Evolutionary conservation across 2,888 invertebrate species (phyloP).

Genomic region (Ischnus inquisitorius): DNA sequence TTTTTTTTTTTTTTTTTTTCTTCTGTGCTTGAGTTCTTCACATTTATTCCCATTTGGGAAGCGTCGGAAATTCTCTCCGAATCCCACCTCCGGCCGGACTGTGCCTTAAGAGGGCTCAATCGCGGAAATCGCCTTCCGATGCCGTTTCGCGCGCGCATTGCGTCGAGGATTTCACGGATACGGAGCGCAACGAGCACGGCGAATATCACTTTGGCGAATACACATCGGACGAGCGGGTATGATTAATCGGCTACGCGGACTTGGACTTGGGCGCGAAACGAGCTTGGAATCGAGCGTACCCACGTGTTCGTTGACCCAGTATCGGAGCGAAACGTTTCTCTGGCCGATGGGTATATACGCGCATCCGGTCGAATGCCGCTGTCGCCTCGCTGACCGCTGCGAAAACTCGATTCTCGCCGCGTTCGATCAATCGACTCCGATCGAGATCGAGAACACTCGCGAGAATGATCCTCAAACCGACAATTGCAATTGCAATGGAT

Average conservation of each 20-base stretch:
- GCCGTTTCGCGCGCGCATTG: conserved; percentile 41
- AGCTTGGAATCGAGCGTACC: conserved; percentile 19
- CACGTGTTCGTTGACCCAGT: conserved; percentile 69
- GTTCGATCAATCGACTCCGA: conserved; percentile 31
- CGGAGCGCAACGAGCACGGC: conserved; percentile 22
- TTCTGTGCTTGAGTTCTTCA: too few species aligned
- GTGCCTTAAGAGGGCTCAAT: too few species aligned
- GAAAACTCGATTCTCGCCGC: conserved; percentile 21
- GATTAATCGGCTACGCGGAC: conserved; percentile 57
- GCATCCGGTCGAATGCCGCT: conserved; percentile 43
- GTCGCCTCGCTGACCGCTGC: conserved; percentile 8
- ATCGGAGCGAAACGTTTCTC: conserved; percentile 71
- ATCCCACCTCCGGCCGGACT: too few species aligned
- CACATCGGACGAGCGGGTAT: conserved; percentile 58
- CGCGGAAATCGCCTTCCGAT: conserved; percentile 50
- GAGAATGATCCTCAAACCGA: conserved; percentile 30
- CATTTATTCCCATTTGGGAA: too few species aligned
- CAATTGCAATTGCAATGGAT: conserved; percentile 49
- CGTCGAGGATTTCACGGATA: conserved; percentile 46
- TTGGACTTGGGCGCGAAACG: conserved; percentile 9
- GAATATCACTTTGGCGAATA: conserved; percentile 63
- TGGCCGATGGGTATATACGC: conserved; percentile 68
- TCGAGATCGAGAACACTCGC: conserved; percentile 2
- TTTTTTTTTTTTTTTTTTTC: too few species aligned
- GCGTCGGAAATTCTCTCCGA: too few species aligned